A percentile compares a stretch with the other conserved stretches of the same genome.
These are phyloP conservation scores for Otus sunia DNA, from an alignment of 2,113 vertebrate species.

Conservation along the genomic window DNA sequence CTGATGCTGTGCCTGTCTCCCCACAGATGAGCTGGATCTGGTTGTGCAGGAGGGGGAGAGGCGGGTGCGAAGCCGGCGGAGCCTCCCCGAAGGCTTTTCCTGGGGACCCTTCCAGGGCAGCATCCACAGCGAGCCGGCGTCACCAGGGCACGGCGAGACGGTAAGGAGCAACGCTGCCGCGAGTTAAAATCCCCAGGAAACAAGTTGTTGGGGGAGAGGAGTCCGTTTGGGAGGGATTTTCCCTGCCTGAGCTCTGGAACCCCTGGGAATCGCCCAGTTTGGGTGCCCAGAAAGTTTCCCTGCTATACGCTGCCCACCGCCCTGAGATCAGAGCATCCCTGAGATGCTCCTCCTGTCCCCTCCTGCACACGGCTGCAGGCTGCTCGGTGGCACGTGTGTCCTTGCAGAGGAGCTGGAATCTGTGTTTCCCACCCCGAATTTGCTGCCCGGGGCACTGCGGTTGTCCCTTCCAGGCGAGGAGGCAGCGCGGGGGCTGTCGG, in stretches of 20 bases:
- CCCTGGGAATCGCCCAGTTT: not conserved
- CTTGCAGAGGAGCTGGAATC: not conserved
- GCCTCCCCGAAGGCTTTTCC: slow-evolving; percentile 75
- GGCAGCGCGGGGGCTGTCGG: no score
- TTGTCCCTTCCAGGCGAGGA: no score
- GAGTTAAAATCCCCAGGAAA: no score
- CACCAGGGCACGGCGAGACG: slow-evolving; percentile 50
- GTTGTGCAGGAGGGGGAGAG: slow-evolving; percentile 57
- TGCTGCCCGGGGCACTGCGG: not conserved
- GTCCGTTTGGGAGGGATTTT: not conserved
- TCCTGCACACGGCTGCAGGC: not conserved
- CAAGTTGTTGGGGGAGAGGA: no score
- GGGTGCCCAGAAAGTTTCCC: not conserved
- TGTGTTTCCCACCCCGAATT: not conserved
- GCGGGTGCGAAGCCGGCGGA: slow-evolving; percentile 69
- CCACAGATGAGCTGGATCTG: slow-evolving; percentile 77
- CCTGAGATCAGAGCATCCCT: fast-evolving
- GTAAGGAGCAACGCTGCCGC: slow-evolving; percentile 55
- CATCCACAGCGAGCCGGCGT: slow-evolving; percentile 68
- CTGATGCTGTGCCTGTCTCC: not conserved
- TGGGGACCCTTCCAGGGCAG: slow-evolving; percentile 89
- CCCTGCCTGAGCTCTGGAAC: not conserved
- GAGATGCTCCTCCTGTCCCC: not conserved
- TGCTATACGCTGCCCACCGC: fast-evolving
- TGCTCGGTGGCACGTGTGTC: fast-evolving